Evolutionary conservation across 2,797 vertebrate species (phyloP), one percentile per base, ranked within the genome.

Genomic region (Decapterus maruadsi): DNA sequence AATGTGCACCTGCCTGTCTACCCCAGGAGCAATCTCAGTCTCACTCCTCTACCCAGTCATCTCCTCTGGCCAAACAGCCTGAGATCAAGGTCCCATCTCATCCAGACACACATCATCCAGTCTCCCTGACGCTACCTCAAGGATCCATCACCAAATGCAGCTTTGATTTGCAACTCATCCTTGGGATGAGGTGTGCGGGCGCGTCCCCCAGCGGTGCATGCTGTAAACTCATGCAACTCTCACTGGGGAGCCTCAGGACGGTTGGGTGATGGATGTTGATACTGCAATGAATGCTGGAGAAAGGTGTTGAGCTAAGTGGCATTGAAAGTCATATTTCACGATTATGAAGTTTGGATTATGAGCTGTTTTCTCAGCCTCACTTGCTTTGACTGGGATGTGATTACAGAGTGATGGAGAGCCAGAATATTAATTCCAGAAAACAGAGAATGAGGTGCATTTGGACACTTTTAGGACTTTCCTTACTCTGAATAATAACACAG

Each of bases 111-210:
- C 68, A 50, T 58, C 50, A 40, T n/a, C 51, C 65, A 22, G 26
- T 50, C 71, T 66, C 22, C 63, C 55, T 10, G 38, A 29, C 68
- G 6, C 48, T 4, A 56, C 45, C 51, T 59, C 19, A 38, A 68
- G 71, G 71, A 66, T 76, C 78, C 75, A 59, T 55, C 72, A 62
- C 64, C 59, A 72, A 77, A 53, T 12, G 14, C 1, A 57, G 58
- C 64, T 75, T 80, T 73, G 50, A 75, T 80, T 78, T 46, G 26
- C 87, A 82, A 75, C 80, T 56, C 57, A 80, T 65, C 58, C 65
- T 75, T 61, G 55, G 67, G 53, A 79, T 38, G 72, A 85, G 31
- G 40, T 38, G 4, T 53, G 26, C 26, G 29, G 17, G 9, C 4
- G 9, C 55, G 42, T 57, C 57, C 80, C 68, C 65, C 26, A 22